phyloP scores from a whole-genome alignment of 37 sponge, comb jelly and placozoan species.

The Corticium candelabrum region DNA sequence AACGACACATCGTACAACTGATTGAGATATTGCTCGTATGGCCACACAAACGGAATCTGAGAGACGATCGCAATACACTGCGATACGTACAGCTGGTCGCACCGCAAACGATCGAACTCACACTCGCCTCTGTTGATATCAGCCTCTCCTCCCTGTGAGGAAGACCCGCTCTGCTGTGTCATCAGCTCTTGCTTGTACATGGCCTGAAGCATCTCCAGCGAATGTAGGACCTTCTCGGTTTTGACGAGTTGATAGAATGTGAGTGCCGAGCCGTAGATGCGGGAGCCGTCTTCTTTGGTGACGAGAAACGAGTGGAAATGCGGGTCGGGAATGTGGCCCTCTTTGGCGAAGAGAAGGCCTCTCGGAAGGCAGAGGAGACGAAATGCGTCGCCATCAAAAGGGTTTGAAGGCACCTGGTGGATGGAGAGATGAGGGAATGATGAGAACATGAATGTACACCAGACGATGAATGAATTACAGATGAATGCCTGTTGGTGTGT shows the following conservation, averaged over 20 bases:
- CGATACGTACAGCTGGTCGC: constrained; percentile 16
- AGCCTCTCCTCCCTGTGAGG: not conserved
- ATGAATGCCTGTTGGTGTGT: no score
- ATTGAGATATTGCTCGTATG: constrained; percentile 29
- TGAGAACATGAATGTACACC: no score
- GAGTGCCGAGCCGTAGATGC: constrained; percentile 49
- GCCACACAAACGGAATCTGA: constrained; percentile 32
- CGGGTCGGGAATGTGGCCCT: constrained; percentile 9
- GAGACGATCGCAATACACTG: constrained; percentile 58
- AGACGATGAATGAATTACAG: no score
- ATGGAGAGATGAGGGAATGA: no score
- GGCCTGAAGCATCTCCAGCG: constrained; percentile 40
- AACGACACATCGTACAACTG: constrained; percentile 28
- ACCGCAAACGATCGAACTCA: not conserved
- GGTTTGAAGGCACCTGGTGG: constrained; percentile 9
- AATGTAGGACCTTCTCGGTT: constrained; percentile 7
- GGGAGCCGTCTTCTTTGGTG: constrained; percentile 75
- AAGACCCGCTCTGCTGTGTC: no score
- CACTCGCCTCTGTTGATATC: not conserved
- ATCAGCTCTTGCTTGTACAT: constrained; percentile 6
- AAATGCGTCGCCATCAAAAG: not conserved
- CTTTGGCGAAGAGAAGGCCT: constrained; percentile 48
- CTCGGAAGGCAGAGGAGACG: constrained; percentile 68
- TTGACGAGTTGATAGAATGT: constrained; percentile 45
- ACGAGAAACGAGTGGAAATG: constrained; percentile 69